These are phyloP conservation scores for Ectropis grisescens DNA, from an alignment of 1,140 invertebrate genomes.

Conservation along the genomic window DNA sequence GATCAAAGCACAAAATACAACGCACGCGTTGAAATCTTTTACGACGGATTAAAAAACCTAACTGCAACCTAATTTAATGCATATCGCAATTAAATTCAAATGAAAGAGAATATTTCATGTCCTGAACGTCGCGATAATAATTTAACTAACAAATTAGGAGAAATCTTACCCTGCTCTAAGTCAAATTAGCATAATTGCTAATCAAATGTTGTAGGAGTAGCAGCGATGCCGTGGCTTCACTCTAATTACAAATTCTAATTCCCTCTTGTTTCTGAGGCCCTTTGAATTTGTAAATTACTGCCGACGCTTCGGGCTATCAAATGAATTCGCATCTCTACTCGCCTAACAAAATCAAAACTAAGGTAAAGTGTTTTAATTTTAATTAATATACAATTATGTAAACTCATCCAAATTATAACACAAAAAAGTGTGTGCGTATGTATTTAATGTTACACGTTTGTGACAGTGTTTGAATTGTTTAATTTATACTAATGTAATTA, in stretches of 20 bases:
- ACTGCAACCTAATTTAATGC: no score
- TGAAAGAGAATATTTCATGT: neutral
- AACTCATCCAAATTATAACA: no score
- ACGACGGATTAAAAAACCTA: no score
- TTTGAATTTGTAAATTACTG: constrained; percentile 67
- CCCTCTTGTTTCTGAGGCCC: constrained; percentile 60
- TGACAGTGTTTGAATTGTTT: no score
- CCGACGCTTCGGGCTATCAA: constrained; percentile 43
- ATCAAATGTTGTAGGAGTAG: constrained; percentile 64
- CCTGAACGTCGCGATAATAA: constrained; percentile 36
- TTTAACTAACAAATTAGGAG: constrained; percentile 67
- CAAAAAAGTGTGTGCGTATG: no score
- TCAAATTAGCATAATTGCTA: constrained; percentile 69
- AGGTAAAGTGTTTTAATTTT: constrained; percentile 3
- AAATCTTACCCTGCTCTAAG: constrained; percentile 66
- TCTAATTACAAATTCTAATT: constrained; percentile 69
- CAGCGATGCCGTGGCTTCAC: constrained; percentile 36
- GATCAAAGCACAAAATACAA: no score
- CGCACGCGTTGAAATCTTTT: no score
- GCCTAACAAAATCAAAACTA: constrained; percentile 4
- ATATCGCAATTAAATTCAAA: no score
- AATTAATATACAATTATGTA: no score
- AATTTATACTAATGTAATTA: no score
- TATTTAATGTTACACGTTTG: no score
- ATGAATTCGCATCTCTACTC: constrained; percentile 36